Base-by-base conservation (phyloP, 1,140 invertebrate species). In the Drosophila fuyamai region DNA sequence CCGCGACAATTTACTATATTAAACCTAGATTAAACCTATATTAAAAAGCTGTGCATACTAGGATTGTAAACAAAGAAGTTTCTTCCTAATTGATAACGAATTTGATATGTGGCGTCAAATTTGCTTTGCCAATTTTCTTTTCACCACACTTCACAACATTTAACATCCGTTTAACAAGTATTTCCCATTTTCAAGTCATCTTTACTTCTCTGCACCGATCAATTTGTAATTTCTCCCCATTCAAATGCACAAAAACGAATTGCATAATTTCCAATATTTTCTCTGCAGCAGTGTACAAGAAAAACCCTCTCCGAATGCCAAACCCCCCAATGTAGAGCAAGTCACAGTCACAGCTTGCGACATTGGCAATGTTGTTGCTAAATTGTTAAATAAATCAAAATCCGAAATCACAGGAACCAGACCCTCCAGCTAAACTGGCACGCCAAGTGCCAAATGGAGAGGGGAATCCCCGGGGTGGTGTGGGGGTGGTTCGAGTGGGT, bases 371-470 rank as follows among this genome's bases (percentile, higher is more conserved):
- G 63, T 62, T 63, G 55, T 72, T 79, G 83, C 84, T 77, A 88
- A 89, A 88, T 88, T 83, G 84, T 88, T 79, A 83, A 88, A 88
- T 88, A 88, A 88, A 88, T 88, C 83, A 88, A 86, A 85, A 88
- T 88, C 83, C 76, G 1, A 57, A 81, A 55, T 59, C 77, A 46
- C 47, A 62, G 41, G 35, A 38, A 62, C 57, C 23, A 47, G 61
- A 59, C 59, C 75, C 53, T 79, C 67, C 53, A 67, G 73, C 51
- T 54, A 70, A 72, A 74, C 58, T 81, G 76, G 74, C 73, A 79
- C 70, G 76, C 77, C 72, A 89, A 85, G 77, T 89, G 77, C 72
- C 84, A 88, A 88, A 82, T 82, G 66, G 72, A 7, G 23, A 75
- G 44, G 67, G 62, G 57, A 43, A 59, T 40, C 35, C 36, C 32